Base-by-base conservation (phyloP, 2,113 vertebrate species). In the Rhabdornis inornatus region DNA sequence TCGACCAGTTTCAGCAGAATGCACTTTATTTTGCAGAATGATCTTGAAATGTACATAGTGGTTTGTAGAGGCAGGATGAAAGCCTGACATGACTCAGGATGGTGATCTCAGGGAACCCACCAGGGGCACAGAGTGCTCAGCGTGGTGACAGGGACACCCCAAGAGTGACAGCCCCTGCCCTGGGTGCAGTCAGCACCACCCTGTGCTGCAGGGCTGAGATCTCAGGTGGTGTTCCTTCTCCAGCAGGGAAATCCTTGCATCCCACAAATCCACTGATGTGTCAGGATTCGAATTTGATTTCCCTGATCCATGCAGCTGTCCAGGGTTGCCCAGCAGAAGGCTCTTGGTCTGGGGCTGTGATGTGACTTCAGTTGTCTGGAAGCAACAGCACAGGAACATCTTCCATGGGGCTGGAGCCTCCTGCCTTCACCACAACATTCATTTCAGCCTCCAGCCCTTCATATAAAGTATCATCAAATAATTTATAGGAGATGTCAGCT, bases 401-500 rank as follows among this genome's bases (percentile, higher is more conserved):
- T 44, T 53, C 47, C 44, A 5, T 10, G 1, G 39, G 40, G 42
- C n/a, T 57, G 69, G 50, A 23, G 24, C 28, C 57, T 89, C 74
- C 74, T 45, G 81, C 70, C 50, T 74, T 60, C 87, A 40, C 24
- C 64, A 28, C 40, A 56, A 13, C 60, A 5, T 30, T 7, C 55
- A 16, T 18, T 63, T 71, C 71, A 82, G 70, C 37, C 77, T 66
- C 35, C 55, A 52, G 87, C 44, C 59, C 37, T 61, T 66, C 44
- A 2, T 19, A 68, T 15, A 88, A 86, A 83, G 31, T 24, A 68
- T 44, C 82, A 88, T 52, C 79, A 66, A 55, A 52, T 64, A 71
- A 96, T 94, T 94, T 91, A 95, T 72, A 83, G 71, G n/a, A 60
- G 76, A 52, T 83, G 92, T 95, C 92, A 94, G 83, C 83, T 90